phyloP scores from a whole-genome alignment of 2,888 invertebrate genomes.

The Caenorhabditis afra region DNA sequence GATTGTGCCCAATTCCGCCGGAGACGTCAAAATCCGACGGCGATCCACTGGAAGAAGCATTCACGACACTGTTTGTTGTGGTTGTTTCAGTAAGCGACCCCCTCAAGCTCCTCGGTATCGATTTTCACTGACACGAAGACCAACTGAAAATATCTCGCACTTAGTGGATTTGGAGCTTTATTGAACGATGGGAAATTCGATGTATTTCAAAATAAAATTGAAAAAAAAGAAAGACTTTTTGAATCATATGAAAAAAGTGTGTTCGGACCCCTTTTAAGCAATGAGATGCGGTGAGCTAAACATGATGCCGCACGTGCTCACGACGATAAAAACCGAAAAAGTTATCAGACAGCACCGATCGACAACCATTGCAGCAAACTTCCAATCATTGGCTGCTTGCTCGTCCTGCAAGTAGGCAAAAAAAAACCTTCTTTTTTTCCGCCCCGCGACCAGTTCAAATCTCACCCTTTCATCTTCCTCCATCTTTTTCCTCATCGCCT shows the following conservation, averaged over 20 bases:
- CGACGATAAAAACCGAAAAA: conserved; percentile 76
- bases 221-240: neutral
- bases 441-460: neutral
- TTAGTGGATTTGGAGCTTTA: conserved; percentile 41
- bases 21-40: conserved; percentile 18
- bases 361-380: conserved; percentile 78
- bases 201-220: too few species aligned
- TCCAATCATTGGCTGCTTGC: conserved; percentile 78
- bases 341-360: conserved; percentile 75
- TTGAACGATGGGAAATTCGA: too few species aligned
- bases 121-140: conserved; percentile 29
- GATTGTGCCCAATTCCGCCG: conserved; percentile 29
- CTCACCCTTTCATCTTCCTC: conserved; percentile 72
- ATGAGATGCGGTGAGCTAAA: conserved; percentile 75
- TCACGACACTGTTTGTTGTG: conserved; percentile 35
- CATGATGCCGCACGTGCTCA: conserved; percentile 76
- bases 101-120: conserved; percentile 19
- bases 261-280: conserved; percentile 56
- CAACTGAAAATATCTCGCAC: conserved; percentile 36
- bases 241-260: neutral
- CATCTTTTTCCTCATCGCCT: conserved; percentile 69
- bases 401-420: conserved; percentile 68
- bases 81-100: conserved; percentile 21
- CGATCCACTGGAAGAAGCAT: conserved; percentile 40
- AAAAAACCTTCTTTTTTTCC: neutral